Conservation (phyloP, 2,113 vertebrate genomes). For the Petroica traversi region DNA sequence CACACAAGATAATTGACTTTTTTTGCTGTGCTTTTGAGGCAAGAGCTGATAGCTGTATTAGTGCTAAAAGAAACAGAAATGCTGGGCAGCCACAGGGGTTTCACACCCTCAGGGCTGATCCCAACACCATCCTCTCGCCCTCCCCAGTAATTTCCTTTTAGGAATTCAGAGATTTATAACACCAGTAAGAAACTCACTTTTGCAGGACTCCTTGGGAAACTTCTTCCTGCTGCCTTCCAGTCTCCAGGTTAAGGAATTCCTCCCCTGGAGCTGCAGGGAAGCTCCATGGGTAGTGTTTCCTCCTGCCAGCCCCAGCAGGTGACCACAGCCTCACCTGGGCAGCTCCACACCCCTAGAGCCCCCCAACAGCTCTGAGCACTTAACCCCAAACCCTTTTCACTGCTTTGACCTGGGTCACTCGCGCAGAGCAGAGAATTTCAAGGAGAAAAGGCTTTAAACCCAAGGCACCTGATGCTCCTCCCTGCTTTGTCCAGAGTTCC, state of each 20-base stretch:
- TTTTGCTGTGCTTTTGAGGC: background rate
- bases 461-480: fast-evolving
- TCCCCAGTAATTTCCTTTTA: background rate
- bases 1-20: background rate
- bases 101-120: background rate
- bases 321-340: fast-evolving
- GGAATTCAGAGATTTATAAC: background rate
- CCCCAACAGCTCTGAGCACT: background rate
- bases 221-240: background rate
- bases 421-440: background rate
- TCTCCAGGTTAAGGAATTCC: background rate
- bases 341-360: fast-evolving
- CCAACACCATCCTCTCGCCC: background rate
- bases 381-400: background rate
- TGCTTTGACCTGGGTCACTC: fast-evolving
- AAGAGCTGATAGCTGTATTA: background rate
- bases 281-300: fast-evolving
- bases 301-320: background rate
- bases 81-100: background rate
- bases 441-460: background rate
- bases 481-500: fast-evolving
- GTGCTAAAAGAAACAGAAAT: background rate
- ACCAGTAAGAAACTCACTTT: background rate
- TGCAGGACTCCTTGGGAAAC: background rate
- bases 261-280: background rate